A percentile compares a stretch with the other conserved stretches of the same genome.
These are phyloP conservation scores for Hippasteria phrygiana DNA, from an alignment of 53 echinoderm and acorn worm species.

Conservation along the genomic window DNA sequence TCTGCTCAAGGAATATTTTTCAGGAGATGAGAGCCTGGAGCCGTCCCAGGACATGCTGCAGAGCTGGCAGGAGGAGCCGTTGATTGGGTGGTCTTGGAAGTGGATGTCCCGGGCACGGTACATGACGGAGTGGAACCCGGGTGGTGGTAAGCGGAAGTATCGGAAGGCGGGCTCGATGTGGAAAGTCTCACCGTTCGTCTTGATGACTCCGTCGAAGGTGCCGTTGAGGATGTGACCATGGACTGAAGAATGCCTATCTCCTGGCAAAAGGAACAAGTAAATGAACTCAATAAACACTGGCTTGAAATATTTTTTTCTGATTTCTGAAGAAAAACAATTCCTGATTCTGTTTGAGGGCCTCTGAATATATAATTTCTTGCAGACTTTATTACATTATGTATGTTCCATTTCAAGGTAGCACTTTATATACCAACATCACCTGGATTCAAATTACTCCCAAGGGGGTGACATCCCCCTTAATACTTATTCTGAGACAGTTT, in stretches of 20 bases:
- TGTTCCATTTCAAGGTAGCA: no score
- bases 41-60: slow-evolving; percentile 37
- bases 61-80: slow-evolving; percentile 29
- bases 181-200: slow-evolving; percentile 45
- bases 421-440: no score
- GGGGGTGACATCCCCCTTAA: no score
- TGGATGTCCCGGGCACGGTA: slow-evolving; percentile 58
- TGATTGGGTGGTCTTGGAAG: not conserved
- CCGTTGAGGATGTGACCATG: slow-evolving; percentile 57
- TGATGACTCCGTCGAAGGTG: slow-evolving; percentile 64
- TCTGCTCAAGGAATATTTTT: not conserved
- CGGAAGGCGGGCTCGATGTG: slow-evolving; percentile 61
- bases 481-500: no score
- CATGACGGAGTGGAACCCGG: slow-evolving; percentile 63
- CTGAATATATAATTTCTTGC: no score
- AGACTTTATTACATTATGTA: no score
- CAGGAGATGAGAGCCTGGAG: not conserved
- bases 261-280: slow-evolving; percentile 13
- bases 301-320: no score
- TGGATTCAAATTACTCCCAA: no score
- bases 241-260: slow-evolving; percentile 32
- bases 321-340: no score
- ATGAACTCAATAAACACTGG: no score
- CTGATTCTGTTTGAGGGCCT: no score
- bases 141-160: slow-evolving; percentile 18